These are phyloP conservation scores for Rhabditoides inermis DNA, from an alignment of 2,888 invertebrate genomes.

Conservation along the genomic window DNA sequence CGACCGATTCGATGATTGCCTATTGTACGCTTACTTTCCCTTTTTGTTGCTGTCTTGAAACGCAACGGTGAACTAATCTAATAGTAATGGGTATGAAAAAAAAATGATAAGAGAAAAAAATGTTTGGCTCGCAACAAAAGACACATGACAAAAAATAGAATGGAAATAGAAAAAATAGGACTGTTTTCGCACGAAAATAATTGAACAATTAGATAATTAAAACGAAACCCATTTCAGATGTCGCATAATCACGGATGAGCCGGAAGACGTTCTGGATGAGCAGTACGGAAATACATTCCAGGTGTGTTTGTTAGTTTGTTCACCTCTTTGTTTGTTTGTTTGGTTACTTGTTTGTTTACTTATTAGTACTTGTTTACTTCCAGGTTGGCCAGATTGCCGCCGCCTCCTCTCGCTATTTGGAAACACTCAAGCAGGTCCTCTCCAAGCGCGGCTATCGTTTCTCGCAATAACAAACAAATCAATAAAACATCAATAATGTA, in stretches of 20 bases:
- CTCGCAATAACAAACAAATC: too few relatives aligned
- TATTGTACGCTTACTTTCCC: too few relatives aligned
- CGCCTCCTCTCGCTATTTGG: constrained; percentile 10
- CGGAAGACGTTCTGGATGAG: constrained; percentile 35
- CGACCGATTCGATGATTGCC: too few relatives aligned
- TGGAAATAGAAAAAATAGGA: too few relatives aligned
- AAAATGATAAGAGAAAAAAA: background rate
- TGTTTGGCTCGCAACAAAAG: background rate
- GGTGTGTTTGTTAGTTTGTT: constrained; percentile 8
- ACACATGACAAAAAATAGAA: background rate
- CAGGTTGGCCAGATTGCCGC: background rate
- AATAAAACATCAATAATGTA: too few relatives aligned
- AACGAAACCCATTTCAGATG: constrained; percentile 24
- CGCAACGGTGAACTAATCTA: too few relatives aligned
- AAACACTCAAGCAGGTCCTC: constrained; percentile 21
- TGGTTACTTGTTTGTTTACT: background rate
- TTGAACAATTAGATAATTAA: too few relatives aligned
- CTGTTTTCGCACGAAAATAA: too few relatives aligned
- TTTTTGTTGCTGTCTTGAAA: too few relatives aligned
- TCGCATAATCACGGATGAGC: constrained; percentile 32
- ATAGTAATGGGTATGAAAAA: background rate
- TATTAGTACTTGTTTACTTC: background rate
- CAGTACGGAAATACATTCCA: constrained; percentile 20
- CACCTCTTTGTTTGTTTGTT: background rate
- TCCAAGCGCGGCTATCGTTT: constrained; percentile 36